Base-by-base conservation (phyloP, 2,888 invertebrate genomes). In the Cabera pusaria region DNA sequence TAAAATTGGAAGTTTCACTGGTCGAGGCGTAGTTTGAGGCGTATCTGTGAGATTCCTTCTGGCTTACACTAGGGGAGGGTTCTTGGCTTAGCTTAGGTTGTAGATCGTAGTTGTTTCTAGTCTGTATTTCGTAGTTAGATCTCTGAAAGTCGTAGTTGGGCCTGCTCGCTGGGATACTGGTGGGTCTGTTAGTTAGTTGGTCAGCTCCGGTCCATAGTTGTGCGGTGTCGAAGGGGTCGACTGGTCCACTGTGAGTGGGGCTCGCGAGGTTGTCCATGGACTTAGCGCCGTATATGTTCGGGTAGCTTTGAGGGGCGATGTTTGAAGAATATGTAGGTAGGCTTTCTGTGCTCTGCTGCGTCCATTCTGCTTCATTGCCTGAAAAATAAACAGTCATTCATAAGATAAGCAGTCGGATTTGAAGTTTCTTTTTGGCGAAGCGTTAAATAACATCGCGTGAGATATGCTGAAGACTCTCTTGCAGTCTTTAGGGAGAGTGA, bases 271-370 rank as follows among this genome's bases (percentile, higher is more conserved):
- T 82, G 36, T 88, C 87, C 48, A 88, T 52, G 1, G 88, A 88
- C 50, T 80, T 86, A 42, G 86, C 81, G 52, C 80, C 81, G 36
- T 77, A 77, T 6, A 87, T 67, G 45, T 70, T 77, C 1, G 68
- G 37, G 29, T 61, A 61, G 6, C 38, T 68, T 31, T 65, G 74
- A 1, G 58, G 38, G 38, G 52, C 54, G 36, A 59, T 64, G 32
- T 57, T 68, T 2, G 67, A 52, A 0, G 70, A 62, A 24, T 66
- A 67, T 2, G 73, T 69, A 2, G 84, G 82, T 6, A 85, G 62
- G 47, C 83, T 86, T 52, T 88, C 89, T 44, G 80, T 72, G 33
- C 79, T 84, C 23, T 77, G 76, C 27, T 80, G 79, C 4, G 75
- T 77, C 85, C 85, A 85, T 28, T 78, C 74, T 2, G 67, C 39